Percentiles rank a stretch among this genome's conserved stretches.
Conservation (phyloP, 2,113 vertebrate species). For the Ramphastos sulfuratus region DNA sequence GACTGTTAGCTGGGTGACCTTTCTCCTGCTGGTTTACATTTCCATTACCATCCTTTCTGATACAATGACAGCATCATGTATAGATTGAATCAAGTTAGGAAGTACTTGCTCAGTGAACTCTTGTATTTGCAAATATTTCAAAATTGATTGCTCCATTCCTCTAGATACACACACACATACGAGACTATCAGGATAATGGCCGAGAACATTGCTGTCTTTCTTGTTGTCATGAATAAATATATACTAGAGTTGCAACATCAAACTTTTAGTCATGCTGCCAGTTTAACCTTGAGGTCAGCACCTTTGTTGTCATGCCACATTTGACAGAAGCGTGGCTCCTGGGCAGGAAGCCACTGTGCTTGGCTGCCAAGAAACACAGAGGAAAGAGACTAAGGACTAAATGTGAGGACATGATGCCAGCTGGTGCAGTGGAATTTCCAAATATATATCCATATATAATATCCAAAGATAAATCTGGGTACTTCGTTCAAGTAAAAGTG, state of each 20-base stretch:
- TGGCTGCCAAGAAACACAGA: neutral
- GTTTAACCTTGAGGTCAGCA: neutral
- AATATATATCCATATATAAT: too few species aligned
- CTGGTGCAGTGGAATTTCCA: neutral
- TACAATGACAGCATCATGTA: too few species aligned
- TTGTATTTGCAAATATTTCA: neutral
- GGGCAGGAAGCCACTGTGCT: neutral
- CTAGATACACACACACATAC: too few species aligned
- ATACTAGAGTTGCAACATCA: neutral
- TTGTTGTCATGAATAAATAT: neutral
- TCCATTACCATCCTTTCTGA: neutral
- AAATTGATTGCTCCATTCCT: neutral
- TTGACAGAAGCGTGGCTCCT: neutral
- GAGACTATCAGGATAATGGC: neutral
- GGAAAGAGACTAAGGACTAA: neutral
- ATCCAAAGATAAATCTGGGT: too few species aligned
- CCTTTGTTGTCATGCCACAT: fast-evolving
- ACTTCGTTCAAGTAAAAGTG: too few species aligned
- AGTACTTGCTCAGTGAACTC: neutral
- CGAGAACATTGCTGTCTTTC: neutral
- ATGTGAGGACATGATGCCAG: neutral
- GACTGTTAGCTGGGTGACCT: neutral
- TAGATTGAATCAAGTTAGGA: neutral
- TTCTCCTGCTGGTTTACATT: neutral
- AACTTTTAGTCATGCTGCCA: neutral